Evolutionary conservation across 2,888 invertebrate genomes (phyloP).

Genomic region (Leptopilina syphax): DNA sequence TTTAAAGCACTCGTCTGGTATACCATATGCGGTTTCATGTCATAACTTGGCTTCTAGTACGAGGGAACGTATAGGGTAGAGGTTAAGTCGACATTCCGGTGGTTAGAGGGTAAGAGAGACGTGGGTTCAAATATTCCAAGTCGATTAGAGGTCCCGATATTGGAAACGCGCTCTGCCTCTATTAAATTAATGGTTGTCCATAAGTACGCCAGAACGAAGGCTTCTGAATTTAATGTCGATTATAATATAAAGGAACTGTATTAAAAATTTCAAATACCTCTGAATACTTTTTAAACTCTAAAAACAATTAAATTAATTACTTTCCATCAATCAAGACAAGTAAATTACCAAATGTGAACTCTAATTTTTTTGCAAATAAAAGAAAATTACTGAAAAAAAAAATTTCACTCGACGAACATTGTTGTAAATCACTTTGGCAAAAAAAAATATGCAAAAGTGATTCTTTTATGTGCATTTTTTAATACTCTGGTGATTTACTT

Average conservation of each 20-base stretch:
- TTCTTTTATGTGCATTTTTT: not conserved
- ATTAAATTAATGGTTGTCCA: conserved; percentile 69
- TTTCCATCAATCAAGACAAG: too few relatives aligned
- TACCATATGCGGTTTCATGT: conserved; percentile 38
- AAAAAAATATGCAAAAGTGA: too few relatives aligned
- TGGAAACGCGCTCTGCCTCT: conserved; percentile 65
- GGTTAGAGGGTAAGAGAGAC: conserved; percentile 32
- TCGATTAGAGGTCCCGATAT: conserved; percentile 67
- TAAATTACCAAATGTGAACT: too few relatives aligned
- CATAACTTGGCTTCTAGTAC: conserved; percentile 39
- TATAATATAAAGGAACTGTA: conserved; percentile 16
- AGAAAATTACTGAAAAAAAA: too few relatives aligned
- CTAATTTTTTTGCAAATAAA: too few relatives aligned
- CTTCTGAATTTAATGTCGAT: conserved; percentile 7
- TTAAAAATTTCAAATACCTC: not conserved
- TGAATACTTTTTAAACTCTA: not conserved
- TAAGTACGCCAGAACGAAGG: conserved; percentile 49
- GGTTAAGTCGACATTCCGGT: conserved; percentile 37
- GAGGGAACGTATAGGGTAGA: conserved; percentile 21
- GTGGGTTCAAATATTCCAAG: conserved; percentile 56
- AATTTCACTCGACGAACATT: too few relatives aligned
- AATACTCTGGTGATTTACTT: conserved; percentile 9
- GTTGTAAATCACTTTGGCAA: too few relatives aligned
- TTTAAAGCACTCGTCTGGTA: conserved; percentile 30
- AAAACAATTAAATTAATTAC: not conserved